Evolutionary conservation across 92 coral and sea anemone species (phyloP).

Genomic region (Paragorgia papillata): DNA sequence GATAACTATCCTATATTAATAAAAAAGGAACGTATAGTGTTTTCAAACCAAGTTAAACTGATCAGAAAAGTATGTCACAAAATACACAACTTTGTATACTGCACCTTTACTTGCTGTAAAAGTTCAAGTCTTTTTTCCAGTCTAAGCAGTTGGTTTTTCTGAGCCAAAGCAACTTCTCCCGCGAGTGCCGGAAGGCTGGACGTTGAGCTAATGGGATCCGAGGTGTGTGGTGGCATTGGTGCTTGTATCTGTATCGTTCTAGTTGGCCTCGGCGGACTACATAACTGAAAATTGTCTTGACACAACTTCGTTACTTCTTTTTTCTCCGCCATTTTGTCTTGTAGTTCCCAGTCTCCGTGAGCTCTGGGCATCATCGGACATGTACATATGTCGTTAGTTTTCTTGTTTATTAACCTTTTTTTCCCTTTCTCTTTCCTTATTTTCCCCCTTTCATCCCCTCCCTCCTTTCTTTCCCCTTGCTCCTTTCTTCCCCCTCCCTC

Average conservation of each 20-base stretch:
- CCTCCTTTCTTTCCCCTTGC: background rate
- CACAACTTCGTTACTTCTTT: background rate
- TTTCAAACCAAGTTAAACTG: too few species aligned
- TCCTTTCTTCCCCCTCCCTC: background rate
- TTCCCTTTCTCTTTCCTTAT: too few species aligned
- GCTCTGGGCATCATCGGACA: too few species aligned
- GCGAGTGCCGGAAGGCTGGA: constrained; percentile 66
- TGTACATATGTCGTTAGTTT: too few species aligned
- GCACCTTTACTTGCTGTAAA: constrained; percentile 16
- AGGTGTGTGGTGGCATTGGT: constrained; percentile 14
- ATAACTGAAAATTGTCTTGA: constrained; percentile 18
- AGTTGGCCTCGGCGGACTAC: constrained; percentile 48
- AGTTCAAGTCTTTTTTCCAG: constrained; percentile 60
- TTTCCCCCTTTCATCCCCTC: background rate
- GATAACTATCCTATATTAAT: constrained; percentile 16
- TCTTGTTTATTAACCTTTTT: too few species aligned
- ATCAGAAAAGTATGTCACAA: background rate
- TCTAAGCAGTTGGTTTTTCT: constrained; percentile 70
- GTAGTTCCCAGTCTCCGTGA: constrained; percentile 1
- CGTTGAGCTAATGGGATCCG: background rate
- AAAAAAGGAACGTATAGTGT: background rate
- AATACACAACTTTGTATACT: background rate
- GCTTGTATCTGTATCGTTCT: constrained; percentile 27
- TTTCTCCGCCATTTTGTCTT: constrained; percentile 30
- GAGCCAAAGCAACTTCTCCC: constrained; percentile 84